phyloP scores from a whole-genome alignment of 2,797 vertebrate species.

The Lagocephalus sceleratus region DNA sequence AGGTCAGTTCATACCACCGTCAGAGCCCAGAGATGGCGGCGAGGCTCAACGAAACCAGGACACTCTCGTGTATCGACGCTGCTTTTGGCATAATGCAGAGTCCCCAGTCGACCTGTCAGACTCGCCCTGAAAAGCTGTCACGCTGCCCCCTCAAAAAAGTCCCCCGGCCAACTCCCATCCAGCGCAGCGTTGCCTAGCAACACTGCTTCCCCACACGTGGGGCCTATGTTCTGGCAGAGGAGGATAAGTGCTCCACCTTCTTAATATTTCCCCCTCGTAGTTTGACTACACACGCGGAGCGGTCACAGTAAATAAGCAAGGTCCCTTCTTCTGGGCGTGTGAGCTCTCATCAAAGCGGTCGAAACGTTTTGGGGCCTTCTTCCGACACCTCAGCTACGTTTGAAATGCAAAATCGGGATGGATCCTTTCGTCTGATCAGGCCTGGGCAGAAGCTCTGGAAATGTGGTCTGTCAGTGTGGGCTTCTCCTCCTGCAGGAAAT shows the following conservation, averaged over 20 bases:
- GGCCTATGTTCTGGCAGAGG: constrained; percentile 25
- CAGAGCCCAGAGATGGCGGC: constrained; percentile 38
- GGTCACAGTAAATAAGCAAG: constrained; percentile 12
- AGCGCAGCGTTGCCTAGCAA: constrained; percentile 72
- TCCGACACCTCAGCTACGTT: constrained; percentile 19
- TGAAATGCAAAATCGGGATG: constrained; percentile 35
- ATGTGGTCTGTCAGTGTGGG: constrained; percentile 22
- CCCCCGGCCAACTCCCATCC: constrained; percentile 57
- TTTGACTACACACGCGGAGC: constrained; percentile 37
- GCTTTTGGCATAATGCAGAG: constrained; percentile 48
- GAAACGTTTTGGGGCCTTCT: constrained; percentile 7
- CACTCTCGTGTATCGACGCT: constrained; percentile 8
- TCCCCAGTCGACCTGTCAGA: constrained; percentile 44
- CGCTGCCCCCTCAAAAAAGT: constrained; percentile 39
- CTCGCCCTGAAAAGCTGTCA: constrained; percentile 42
- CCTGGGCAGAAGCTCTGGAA: constrained; percentile 15
- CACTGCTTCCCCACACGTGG: constrained; percentile 64
- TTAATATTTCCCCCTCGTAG: constrained; percentile 21
- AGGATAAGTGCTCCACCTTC: constrained; percentile 47
- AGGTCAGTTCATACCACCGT: constrained; percentile 48
- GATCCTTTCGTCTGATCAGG: constrained; percentile 28
- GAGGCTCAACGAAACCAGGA: constrained; percentile 35
- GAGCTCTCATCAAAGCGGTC: constrained; percentile 44
- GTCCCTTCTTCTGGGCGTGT: not conserved
- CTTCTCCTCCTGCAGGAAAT: constrained; percentile 28